A percentile compares a stretch with the other conserved stretches of the same genome.
Evolutionary conservation across 2,888 invertebrate species (phyloP).

Genomic region (Chalcis sispes): DNA sequence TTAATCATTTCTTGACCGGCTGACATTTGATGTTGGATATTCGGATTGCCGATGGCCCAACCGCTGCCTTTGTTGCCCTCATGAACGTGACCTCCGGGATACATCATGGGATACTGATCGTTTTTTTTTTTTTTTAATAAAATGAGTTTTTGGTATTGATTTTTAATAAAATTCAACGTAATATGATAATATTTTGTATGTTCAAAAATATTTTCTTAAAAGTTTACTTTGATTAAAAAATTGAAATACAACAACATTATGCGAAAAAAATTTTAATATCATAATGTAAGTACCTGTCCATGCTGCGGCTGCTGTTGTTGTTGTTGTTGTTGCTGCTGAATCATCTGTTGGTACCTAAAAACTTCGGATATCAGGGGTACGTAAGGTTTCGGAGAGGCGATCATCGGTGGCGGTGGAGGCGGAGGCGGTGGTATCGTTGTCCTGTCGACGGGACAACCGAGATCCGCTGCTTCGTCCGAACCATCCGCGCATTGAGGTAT

Average conservation of each 20-base stretch:
- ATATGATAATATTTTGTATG: not conserved
- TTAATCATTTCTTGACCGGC: constrained; percentile 8
- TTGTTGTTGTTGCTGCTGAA: constrained; percentile 61
- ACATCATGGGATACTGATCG: constrained; percentile 46
- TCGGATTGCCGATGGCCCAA: constrained; percentile 34
- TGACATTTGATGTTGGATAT: constrained; percentile 10
- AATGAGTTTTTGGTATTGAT: too few species aligned
- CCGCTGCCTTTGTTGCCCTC: constrained; percentile 20
- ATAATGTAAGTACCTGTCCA: constrained; percentile 52
- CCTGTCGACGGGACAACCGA: constrained; percentile 82
- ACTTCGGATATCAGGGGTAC: constrained; percentile 62
- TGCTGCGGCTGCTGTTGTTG: constrained; percentile 61
- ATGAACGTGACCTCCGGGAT: constrained; percentile 16
- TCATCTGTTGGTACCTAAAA: constrained; percentile 67
- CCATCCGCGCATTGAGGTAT: constrained; percentile 94
- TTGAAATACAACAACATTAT: not conserved
- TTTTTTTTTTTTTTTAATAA: too few species aligned
- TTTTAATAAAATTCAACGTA: too few species aligned
- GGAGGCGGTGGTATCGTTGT: constrained; percentile 67
- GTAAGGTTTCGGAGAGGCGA: constrained; percentile 36
- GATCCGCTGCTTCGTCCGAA: constrained; percentile 92
- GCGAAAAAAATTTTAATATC: too few species aligned
- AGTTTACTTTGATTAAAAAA: too few species aligned
- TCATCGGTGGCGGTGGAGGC: constrained; percentile 57
- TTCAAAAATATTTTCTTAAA: not conserved